These are phyloP conservation scores for Patella depressa DNA, from an alignment of 2,888 invertebrate genomes.

Conservation along the genomic window DNA sequence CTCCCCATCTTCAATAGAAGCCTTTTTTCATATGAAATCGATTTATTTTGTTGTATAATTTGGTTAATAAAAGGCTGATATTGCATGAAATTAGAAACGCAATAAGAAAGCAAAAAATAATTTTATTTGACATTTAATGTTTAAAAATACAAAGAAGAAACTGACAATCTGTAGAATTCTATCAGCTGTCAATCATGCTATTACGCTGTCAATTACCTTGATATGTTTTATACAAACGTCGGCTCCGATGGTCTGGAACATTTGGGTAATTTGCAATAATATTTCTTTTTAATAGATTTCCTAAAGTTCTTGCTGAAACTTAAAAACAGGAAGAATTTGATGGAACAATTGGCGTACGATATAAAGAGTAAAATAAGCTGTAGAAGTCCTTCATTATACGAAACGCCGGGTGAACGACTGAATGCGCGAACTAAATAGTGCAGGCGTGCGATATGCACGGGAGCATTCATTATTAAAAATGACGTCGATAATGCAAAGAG, in stretches of 20 bases:
- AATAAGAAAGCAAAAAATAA: too few relatives aligned
- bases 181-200: too few relatives aligned
- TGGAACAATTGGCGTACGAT: slow-evolving; percentile 36
- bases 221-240: not conserved
- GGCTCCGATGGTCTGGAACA: not conserved
- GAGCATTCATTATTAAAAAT: slow-evolving; percentile 38
- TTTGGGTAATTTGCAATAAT: not conserved
- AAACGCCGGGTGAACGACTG: not conserved
- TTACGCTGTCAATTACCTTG: too few relatives aligned
- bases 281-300: slow-evolving; percentile 22
- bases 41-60: too few relatives aligned
- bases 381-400: slow-evolving; percentile 28
- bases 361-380: slow-evolving; percentile 36
- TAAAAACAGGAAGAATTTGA: slow-evolving; percentile 43
- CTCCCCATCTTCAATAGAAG: too few relatives aligned
- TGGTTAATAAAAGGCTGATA: too few relatives aligned
- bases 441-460: slow-evolving; percentile 41
- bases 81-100: too few relatives aligned
- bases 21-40: too few relatives aligned
- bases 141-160: too few relatives aligned
- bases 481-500: slow-evolving; percentile 41
- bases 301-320: slow-evolving; percentile 41
- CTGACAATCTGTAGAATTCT: too few relatives aligned
- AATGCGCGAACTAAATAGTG: slow-evolving; percentile 34
- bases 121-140: too few relatives aligned